phyloP scores from a whole-genome alignment of 1,140 invertebrate genomes.

The Bombus breviceps region DNA sequence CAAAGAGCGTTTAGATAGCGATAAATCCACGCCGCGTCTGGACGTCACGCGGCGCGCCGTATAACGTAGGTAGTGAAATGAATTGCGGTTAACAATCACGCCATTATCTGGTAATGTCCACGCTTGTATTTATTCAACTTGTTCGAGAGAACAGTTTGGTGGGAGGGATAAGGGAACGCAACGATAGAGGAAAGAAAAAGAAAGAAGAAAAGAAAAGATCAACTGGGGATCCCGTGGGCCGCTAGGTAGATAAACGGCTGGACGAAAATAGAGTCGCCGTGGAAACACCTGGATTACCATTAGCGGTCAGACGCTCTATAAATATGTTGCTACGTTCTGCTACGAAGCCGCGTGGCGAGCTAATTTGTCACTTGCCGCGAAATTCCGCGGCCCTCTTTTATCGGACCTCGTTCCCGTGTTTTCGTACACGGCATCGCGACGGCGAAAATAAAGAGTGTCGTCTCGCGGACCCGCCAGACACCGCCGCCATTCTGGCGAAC shows the following conservation, averaged over 20 bases:
- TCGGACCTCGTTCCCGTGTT: slow-evolving; percentile 32
- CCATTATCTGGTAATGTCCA: slow-evolving; percentile 52
- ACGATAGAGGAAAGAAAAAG: neutral
- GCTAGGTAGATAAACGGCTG: slow-evolving; percentile 30
- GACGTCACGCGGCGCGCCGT: slow-evolving; percentile 36
- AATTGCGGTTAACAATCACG: slow-evolving; percentile 53
- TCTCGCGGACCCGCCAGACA: neutral
- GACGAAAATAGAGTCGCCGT: slow-evolving; percentile 53
- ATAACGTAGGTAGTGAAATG: slow-evolving; percentile 51
- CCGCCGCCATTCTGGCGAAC: slow-evolving; percentile 7
- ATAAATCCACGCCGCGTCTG: slow-evolving; percentile 31
- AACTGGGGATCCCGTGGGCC: slow-evolving; percentile 33
- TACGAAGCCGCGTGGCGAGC: slow-evolving; percentile 10
- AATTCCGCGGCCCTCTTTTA: slow-evolving; percentile 45
- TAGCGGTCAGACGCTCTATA: slow-evolving; percentile 47
- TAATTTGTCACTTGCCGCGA: slow-evolving; percentile 52
- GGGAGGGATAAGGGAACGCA: neutral
- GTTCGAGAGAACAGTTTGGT: too few species aligned
- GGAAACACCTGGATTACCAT: slow-evolving; percentile 54
- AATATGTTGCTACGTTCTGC: slow-evolving; percentile 36
- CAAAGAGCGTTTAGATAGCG: slow-evolving; percentile 17
- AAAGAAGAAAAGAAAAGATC: neutral
- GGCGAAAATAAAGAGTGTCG: slow-evolving; percentile 38
- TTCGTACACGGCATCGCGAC: slow-evolving; percentile 50
- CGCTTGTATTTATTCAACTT: slow-evolving; percentile 34